Percentiles rank a stretch among this genome's conserved stretches.
Evolutionary conservation across 2,888 invertebrate genomes (phyloP).

Genomic region (Beris morrisii): DNA sequence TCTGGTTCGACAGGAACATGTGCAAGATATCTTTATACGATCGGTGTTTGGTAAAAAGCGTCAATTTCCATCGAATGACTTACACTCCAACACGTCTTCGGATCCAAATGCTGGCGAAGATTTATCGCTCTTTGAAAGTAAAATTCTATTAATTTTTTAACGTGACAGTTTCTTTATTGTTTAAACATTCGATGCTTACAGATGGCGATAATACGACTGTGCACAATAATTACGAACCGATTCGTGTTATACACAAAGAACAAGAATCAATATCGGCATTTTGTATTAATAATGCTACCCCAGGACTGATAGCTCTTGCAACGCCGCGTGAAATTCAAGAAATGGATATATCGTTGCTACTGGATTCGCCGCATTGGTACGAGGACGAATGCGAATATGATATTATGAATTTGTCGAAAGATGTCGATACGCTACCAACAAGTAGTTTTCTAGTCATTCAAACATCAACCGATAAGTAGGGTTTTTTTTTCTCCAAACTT

Average conservation of each 20-base stretch:
- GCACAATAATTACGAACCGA: conserved; percentile 67
- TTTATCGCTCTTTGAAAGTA: conserved; percentile 27
- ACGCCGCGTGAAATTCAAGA: conserved; percentile 97
- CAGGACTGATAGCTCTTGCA: conserved; percentile 85
- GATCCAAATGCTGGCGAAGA: conserved; percentile 36
- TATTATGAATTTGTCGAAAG: conserved; percentile 78
- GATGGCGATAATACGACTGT: conserved; percentile 40
- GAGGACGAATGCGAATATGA: conserved; percentile 98
- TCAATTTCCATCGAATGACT: conserved; percentile 17
- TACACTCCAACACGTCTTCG: conserved; percentile 37
- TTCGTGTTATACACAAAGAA: conserved; percentile 97
- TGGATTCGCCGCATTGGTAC: conserved; percentile 90
- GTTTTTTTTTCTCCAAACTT: background rate
- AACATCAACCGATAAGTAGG: conserved; percentile 62
- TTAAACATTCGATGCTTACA: conserved; percentile 6
- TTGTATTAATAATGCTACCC: conserved; percentile 89
- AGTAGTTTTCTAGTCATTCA: conserved; percentile 92
- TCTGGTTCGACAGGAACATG: conserved; percentile 86
- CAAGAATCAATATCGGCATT: conserved; percentile 98
- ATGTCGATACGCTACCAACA: conserved; percentile 72
- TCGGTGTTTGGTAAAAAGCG: conserved; percentile 88
- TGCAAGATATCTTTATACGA: conserved; percentile 93
- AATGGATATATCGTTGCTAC: conserved; percentile 89
- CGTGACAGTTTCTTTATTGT: background rate
- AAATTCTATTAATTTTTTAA: background rate